Base-by-base conservation (phyloP, 2,888 invertebrate species). In the Beris morrisii region DNA sequence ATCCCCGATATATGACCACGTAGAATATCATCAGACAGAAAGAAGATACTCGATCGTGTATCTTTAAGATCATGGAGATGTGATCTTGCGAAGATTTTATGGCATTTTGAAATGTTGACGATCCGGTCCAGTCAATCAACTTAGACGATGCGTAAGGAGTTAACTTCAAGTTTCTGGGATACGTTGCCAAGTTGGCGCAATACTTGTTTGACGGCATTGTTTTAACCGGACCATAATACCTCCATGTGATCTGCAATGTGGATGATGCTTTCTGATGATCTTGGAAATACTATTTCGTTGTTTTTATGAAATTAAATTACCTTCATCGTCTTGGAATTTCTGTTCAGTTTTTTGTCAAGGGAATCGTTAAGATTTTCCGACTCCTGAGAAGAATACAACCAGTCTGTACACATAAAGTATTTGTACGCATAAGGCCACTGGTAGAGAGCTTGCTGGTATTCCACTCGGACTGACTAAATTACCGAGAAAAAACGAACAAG, bases 121-220 rank as follows among this genome's bases (percentile, higher is more conserved):
- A 52, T 63, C 65, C 65, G 52, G 65, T 68, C 65, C 65, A 68
- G 68, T 68, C 68, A 68, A 65, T 65, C 68, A 68, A 68, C 68
- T 63, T 61, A 59, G 54, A 43, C 59, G 56, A 53, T 65, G 65
- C 67, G 65, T 65, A 68, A 65, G 67, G 65, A 61, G 57, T 31
- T 44, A 56, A 48, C 59, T 55, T n/a, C 7, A 22, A 38, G 15
- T 4, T 52, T 13, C 11, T 59, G 59, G 50, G 55, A 64, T 43
- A 46, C 54, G 45, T 61, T 58, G 57, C 50, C 59, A 50, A 59
- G 46, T 50, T 54, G 53, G 67, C 59, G 57, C 64, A 61, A 67
- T 67, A 67, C 67, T 50, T 38, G 65, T 58, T 61, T 59, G 65
- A 65, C 65, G 32, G 65, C 68, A 65, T 65, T 68, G 63, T 68